These are phyloP conservation scores for Eublepharis macularius DNA, from an alignment of 2,113 vertebrate genomes.

Conservation along the genomic window DNA sequence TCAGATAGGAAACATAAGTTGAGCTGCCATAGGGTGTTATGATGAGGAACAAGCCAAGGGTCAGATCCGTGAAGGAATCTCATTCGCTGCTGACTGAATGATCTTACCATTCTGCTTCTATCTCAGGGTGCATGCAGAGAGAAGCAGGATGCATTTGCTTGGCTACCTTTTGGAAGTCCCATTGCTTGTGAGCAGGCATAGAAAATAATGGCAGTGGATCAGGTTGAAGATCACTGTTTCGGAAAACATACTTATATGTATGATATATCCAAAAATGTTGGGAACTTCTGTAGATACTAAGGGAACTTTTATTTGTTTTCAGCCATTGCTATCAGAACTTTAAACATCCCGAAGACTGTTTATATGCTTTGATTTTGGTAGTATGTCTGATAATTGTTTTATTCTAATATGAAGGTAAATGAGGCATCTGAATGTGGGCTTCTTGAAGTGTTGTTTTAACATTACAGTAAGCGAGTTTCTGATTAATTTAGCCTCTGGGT, in stretches of 20 bases:
- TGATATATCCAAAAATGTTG: not conserved
- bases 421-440: conserved; percentile 21
- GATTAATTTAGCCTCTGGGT: conserved; percentile 63
- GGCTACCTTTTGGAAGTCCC: no score
- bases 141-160: no score
- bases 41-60: no score
- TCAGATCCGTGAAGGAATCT: no score
- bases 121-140: no score
- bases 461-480: conserved; percentile 59
- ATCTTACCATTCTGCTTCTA: no score
- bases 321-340: not conserved
- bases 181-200: no score
- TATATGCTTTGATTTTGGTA: conserved; percentile 19
- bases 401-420: conserved; percentile 40
- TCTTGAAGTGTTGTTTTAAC: conserved; percentile 56
- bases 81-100: no score
- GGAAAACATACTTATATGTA: not conserved
- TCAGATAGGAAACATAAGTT: no score
- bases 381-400: conserved; percentile 27
- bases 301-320: not conserved
- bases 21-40: no score
- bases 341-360: conserved; percentile 28
- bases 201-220: no score
- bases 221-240: no score
- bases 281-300: not conserved